phyloP scores from a whole-genome alignment of 2,113 vertebrate genomes.

The Brachyhypopomus occidentalis region DNA sequence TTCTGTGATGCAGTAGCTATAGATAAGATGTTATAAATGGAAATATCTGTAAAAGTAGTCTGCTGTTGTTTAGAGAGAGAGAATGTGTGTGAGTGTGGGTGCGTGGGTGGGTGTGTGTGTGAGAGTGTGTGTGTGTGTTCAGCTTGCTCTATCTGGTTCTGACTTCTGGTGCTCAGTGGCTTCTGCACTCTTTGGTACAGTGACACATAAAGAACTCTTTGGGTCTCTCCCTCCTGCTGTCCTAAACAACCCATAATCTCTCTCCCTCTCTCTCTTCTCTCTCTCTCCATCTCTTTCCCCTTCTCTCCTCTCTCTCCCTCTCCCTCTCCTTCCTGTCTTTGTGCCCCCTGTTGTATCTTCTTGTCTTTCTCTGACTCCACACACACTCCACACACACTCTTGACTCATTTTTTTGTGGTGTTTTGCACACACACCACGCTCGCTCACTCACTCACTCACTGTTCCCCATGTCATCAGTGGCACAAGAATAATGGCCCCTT shows the following conservation, averaged over 20 bases:
- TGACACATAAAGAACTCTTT: not conserved
- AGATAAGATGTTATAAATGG: constrained; percentile 43
- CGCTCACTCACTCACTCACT: constrained; percentile 47
- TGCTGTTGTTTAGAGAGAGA: not conserved
- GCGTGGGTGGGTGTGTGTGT: no score
- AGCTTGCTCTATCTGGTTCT: constrained; percentile 14
- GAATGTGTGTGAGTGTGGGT: not conserved
- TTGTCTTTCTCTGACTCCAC: not conserved
- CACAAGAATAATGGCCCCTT: constrained; percentile 70
- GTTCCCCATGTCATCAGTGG: constrained; percentile 58
- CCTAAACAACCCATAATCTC: not conserved
- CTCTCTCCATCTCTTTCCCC: no score
- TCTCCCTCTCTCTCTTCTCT: not conserved
- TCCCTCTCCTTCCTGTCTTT: no score
- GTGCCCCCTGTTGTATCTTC: not conserved
- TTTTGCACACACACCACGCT: constrained; percentile 11
- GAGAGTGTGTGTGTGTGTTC: constrained; percentile 35
- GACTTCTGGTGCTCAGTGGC: constrained; percentile 5
- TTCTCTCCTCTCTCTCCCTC: no score
- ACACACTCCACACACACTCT: not conserved
- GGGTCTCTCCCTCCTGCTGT: not conserved
- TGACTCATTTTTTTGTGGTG: no score
- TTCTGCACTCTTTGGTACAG: not conserved
- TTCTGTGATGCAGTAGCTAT: constrained; percentile 28
- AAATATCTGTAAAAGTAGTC: constrained; percentile 33